phyloP scores from a whole-genome alignment of 92 coral and sea anemone genomes.

The Phenganax subtilis region DNA sequence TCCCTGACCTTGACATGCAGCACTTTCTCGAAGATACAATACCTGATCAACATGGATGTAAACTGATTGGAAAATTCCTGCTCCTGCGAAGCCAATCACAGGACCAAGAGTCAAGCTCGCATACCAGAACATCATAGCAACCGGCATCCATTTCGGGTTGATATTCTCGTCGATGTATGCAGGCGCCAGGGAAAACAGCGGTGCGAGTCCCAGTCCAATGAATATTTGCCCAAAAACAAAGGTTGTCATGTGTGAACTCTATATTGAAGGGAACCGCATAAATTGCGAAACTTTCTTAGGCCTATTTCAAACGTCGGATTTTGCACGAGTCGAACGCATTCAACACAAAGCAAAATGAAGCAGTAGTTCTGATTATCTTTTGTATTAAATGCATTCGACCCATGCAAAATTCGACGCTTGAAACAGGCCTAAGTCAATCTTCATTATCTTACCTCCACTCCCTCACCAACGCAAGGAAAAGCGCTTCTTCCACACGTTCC shows the following conservation, averaged over 20 bases:
- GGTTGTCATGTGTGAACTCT: slow-evolving; percentile 50
- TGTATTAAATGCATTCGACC: too few relatives aligned
- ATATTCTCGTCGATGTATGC: slow-evolving; percentile 96
- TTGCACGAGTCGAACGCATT: too few relatives aligned
- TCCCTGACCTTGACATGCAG: neutral
- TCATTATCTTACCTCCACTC: slow-evolving; percentile 24
- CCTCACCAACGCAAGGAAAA: slow-evolving; percentile 55
- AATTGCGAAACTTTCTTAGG: too few relatives aligned
- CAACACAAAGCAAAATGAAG: too few relatives aligned
- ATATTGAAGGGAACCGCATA: too few relatives aligned
- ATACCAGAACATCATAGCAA: slow-evolving; percentile 69
- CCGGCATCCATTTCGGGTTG: slow-evolving; percentile 67
- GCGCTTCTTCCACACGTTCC: slow-evolving; percentile 48
- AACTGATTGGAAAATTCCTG: slow-evolving; percentile 51
- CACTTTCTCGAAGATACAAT: neutral
- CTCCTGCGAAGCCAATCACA: slow-evolving; percentile 62
- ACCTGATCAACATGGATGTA: slow-evolving; percentile 79
- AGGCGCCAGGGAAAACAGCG: slow-evolving; percentile 85
- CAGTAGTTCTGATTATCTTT: too few relatives aligned
- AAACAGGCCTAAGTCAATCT: too few relatives aligned
- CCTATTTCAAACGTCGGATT: too few relatives aligned
- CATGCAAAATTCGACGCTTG: too few relatives aligned
- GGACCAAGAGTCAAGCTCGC: slow-evolving; percentile 64
- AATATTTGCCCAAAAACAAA: slow-evolving; percentile 73
- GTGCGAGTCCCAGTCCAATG: slow-evolving; percentile 91